phyloP scores from a whole-genome alignment of 2,113 vertebrate species.

The Ochotona princeps region DNA sequence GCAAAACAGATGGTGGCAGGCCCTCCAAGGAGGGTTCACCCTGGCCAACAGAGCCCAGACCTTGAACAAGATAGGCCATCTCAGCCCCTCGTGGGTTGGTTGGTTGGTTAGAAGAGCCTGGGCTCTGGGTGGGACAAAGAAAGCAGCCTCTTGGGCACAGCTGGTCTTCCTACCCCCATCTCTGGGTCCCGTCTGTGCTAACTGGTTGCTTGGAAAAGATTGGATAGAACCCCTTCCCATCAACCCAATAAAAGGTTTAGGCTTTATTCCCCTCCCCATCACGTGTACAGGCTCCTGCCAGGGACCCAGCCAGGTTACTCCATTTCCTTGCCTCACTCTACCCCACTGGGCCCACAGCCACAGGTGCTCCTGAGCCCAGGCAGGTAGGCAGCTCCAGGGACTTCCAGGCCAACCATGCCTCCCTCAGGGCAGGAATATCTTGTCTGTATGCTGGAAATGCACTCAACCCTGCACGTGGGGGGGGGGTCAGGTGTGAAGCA shows the following conservation, averaged over 20 bases:
- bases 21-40: not conserved
- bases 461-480: not conserved
- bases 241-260: no score
- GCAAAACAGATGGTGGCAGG: conserved; percentile 61
- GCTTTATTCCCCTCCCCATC: not conserved
- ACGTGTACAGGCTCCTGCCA: not conserved
- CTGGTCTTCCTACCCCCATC: not conserved
- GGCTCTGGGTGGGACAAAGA: not conserved
- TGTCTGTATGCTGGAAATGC: not conserved
- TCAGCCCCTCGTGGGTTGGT: not conserved
- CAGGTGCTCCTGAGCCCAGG: not conserved
- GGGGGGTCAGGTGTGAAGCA: not conserved
- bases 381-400: not conserved
- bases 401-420: not conserved
- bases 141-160: not conserved
- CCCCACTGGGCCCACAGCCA: not conserved
- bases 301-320: not conserved
- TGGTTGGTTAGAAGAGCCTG: not conserved
- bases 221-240: not conserved
- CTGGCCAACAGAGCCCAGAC: not conserved
- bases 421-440: not conserved
- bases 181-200: not conserved
- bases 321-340: not conserved
- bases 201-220: not conserved
- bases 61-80: not conserved